Base-by-base conservation (phyloP, 1,140 invertebrate species). In the Aethina tumida region DNA sequence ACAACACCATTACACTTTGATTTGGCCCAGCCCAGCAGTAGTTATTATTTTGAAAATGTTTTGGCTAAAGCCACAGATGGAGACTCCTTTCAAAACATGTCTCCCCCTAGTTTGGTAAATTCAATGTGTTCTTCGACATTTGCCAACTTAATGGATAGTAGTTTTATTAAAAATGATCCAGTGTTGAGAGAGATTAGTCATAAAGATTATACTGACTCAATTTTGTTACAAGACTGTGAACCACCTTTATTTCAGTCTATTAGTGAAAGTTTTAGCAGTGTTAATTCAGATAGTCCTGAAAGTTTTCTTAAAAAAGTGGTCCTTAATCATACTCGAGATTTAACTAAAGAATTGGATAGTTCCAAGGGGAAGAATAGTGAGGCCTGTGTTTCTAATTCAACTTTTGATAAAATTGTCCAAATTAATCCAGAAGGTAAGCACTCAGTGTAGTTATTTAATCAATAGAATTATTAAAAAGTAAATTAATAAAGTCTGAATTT, bases 81-180 rank as follows among this genome's bases (percentile, higher is more conserved):
- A 6, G 58, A 60, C 36, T 50, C 47, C 12, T 62, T 62, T 32
- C 55, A 59, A 41, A 60, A 60, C 38, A 59, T 59, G 56, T 60
- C 58, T 8, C 60, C 58, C 1, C 60, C 60, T 10, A 60, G 58
- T 49, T 37, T 62, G 12, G 50, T 60, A 0, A 60, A 60, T 41
- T 62, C 60, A 1, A 43, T 62, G 49, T 62, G 59, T 47, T 60
- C 58, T 5, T 62, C 59, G 2, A 60, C 58, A 3, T 62, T 62
- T 45, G 50, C 53, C 4, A 62, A 55, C 41, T 39, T 62, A 13
- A 62, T 62, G 60, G 57, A 60, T 13, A 60, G 47, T 32, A 61
- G 58, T 44, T 56, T 52, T 22, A 62, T 60, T 35, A 59, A 58
- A 41, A 61, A 61, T 25, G 59, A 61, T 48, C 57, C 59, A 5